A percentile compares a stretch with the other conserved stretches of the same genome.
These are phyloP conservation scores for Blera fallax DNA, from an alignment of 2,888 invertebrate species.

Conservation along the genomic window DNA sequence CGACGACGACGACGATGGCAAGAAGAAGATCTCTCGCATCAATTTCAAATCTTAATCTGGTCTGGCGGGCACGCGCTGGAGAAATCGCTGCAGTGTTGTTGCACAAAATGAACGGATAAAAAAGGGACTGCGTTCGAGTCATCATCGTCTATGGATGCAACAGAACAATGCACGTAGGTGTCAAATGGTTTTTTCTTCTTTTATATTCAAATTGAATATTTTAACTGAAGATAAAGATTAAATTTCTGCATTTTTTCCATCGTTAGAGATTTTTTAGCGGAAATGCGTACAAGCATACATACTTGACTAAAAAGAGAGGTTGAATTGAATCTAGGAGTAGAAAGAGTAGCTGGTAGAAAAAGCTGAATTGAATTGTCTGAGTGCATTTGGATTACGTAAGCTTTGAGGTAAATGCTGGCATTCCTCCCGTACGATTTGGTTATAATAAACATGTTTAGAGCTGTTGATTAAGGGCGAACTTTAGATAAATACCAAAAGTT, in stretches of 20 bases:
- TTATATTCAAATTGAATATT: conserved; percentile 53
- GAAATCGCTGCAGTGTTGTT: conserved; percentile 40
- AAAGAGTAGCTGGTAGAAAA: too few species aligned
- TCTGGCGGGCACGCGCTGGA: conserved; percentile 25
- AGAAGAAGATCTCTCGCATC: conserved; percentile 53
- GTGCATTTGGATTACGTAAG: too few species aligned
- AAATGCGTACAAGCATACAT: not conserved
- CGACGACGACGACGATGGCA: not conserved
- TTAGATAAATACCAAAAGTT: too few species aligned
- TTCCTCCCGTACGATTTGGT: too few species aligned
- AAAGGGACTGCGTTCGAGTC: conserved; percentile 30
- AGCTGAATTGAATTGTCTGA: too few species aligned
- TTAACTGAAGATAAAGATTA: conserved; percentile 29
- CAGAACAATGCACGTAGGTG: conserved; percentile 65
- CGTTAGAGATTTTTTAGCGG: conserved; percentile 10
- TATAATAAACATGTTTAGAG: too few species aligned
- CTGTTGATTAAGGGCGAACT: too few species aligned
- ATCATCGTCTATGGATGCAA: conserved; percentile 8
- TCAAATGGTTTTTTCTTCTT: conserved; percentile 46
- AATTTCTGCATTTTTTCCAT: not conserved
- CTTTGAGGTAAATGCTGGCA: too few species aligned
- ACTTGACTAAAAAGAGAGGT: too few species aligned
- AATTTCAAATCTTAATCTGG: conserved; percentile 44
- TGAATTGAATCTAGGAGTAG: not conserved
- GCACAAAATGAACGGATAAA: not conserved